phyloP scores from a whole-genome alignment of 2,797 vertebrate species.

The Acrossocheilus wenchowensis region DNA sequence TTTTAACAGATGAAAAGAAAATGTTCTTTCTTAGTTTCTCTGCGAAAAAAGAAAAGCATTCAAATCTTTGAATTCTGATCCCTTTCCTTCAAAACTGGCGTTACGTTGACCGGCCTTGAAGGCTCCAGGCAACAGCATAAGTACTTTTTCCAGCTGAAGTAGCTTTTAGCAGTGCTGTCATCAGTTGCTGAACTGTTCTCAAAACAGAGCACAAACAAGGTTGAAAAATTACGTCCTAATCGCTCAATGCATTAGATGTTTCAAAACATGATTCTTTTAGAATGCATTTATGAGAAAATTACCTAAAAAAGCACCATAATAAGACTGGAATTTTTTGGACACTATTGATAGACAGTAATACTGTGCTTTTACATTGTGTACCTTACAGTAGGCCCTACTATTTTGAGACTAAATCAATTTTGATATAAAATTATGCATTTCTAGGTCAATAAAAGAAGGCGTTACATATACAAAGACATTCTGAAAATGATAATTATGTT shows the following conservation, averaged over 20 bases:
- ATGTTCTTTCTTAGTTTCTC: background rate
- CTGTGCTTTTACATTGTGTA: background rate
- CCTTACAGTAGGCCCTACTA: background rate
- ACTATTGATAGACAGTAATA: background rate
- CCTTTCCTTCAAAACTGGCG: background rate
- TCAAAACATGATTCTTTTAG: background rate
- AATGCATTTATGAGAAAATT: background rate
- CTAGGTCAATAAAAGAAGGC: background rate
- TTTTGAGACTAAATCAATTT: background rate
- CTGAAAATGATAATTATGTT: background rate
- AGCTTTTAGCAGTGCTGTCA: conserved; percentile 25
- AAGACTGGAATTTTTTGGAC: background rate
- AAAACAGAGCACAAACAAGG: conserved; percentile 23
- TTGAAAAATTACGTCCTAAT: background rate
- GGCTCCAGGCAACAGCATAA: conserved; percentile 20
- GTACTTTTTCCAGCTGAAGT: conserved; percentile 38
- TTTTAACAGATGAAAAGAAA: background rate
- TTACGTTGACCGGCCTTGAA: background rate
- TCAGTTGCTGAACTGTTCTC: conserved; percentile 16
- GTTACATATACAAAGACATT: background rate
- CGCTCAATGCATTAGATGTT: background rate
- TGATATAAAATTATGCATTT: background rate
- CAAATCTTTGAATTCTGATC: background rate
- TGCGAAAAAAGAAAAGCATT: background rate
- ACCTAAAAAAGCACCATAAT: background rate